These are phyloP conservation scores for Synanceia verrucosa DNA, from an alignment of 2,797 vertebrate genomes.

Conservation along the genomic window DNA sequence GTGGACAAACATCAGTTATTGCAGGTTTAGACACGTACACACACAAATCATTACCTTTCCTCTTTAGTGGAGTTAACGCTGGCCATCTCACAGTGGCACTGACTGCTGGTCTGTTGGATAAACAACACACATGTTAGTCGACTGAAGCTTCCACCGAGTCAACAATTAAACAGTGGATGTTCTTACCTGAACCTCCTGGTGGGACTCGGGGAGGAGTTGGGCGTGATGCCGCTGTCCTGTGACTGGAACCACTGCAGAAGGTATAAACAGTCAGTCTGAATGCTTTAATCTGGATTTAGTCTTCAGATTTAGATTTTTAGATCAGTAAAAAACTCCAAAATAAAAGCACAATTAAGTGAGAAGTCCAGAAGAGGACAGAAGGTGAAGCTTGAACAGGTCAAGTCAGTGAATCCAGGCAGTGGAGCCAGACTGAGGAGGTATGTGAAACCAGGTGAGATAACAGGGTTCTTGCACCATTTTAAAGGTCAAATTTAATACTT, in stretches of 20 bases:
- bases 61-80: slow-evolving; percentile 77
- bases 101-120: slow-evolving; percentile 67
- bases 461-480: no score
- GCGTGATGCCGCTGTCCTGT: slow-evolving; percentile 82
- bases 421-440: no score
- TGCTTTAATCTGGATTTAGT: background rate
- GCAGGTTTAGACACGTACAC: background rate
- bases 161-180: background rate
- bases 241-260: slow-evolving; percentile 75
- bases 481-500: no score
- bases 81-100: slow-evolving; percentile 78
- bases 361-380: no score
- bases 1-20: background rate
- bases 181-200: slow-evolving; percentile 81
- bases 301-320: no score
- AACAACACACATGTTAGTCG: background rate
- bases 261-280: background rate
- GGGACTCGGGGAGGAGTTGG: slow-evolving; percentile 85
- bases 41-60: slow-evolving; percentile 75
- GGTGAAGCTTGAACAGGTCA: no score
- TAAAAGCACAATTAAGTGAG: no score
- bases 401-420: no score
- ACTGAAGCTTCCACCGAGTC: background rate
- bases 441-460: no score
- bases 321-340: no score